Percentiles rank a stretch among this genome's conserved stretches.
Conservation (phyloP, 2,797 vertebrate species). For the Helostoma temminkii region DNA sequence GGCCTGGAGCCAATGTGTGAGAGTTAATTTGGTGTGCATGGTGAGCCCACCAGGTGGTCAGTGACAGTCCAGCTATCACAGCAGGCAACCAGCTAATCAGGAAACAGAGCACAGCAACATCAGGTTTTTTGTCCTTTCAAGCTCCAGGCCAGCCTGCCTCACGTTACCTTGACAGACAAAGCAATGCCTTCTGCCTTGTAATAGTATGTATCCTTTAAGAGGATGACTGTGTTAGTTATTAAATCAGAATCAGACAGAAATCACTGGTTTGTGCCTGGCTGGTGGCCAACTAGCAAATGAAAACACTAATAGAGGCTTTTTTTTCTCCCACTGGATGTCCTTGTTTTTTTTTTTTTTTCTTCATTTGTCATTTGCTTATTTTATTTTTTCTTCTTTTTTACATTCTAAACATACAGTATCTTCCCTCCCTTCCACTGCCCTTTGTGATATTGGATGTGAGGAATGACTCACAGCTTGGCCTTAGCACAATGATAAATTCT, state of each 20-base stretch:
- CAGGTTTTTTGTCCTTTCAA: constrained; percentile 17
- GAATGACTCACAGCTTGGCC: constrained; percentile 67
- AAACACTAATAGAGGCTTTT: constrained; percentile 7
- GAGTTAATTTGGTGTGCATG: constrained; percentile 52
- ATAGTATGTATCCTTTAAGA: constrained; percentile 22
- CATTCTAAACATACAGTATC: no score
- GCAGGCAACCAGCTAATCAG: constrained; percentile 76
- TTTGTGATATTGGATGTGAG: constrained; percentile 59
- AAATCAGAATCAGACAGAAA: constrained; percentile 20
- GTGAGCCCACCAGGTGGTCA: constrained; percentile 57
- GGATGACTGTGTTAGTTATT: background rate
- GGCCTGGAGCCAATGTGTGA: constrained; percentile 44
- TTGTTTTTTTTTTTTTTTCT: constrained; percentile 16
- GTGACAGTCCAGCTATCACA: constrained; percentile 54
- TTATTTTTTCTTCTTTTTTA: constrained; percentile 23
- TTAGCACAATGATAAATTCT: constrained; percentile 65
- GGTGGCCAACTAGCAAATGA: constrained; percentile 41
- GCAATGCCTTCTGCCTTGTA: constrained; percentile 10
- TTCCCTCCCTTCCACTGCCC: constrained; percentile 5
- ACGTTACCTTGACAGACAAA: constrained; percentile 43
- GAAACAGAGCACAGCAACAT: constrained; percentile 56
- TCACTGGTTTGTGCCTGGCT: constrained; percentile 38
- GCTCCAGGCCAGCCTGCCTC: constrained; percentile 36
- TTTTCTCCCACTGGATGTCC: constrained; percentile 30
- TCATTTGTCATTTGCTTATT: no score